phyloP scores from a whole-genome alignment of 37 sponge, comb jelly and placozoan genomes.

The Geodia barretti region DNA sequence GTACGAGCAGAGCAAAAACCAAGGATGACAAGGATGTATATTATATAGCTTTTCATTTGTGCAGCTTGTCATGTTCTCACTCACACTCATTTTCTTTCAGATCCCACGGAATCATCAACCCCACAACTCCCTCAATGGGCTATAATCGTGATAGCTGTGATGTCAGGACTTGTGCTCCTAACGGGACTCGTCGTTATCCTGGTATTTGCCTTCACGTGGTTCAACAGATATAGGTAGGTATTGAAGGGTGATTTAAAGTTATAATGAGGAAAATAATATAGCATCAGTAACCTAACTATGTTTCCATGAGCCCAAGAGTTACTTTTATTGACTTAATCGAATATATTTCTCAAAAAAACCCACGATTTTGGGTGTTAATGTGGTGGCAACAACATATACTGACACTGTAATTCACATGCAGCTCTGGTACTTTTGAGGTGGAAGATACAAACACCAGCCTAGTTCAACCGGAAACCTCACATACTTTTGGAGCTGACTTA shows the following conservation, averaged over 20 bases:
- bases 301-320: too few relatives aligned
- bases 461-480: neutral
- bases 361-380: too few relatives aligned
- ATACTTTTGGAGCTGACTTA: too few relatives aligned
- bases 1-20: too few relatives aligned
- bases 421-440: constrained; percentile 42
- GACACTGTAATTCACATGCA: neutral
- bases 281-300: too few relatives aligned
- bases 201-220: constrained; percentile 1
- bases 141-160: constrained; percentile 50
- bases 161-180: constrained; percentile 21
- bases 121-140: constrained; percentile 41
- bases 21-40: too few relatives aligned
- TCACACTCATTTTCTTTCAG: neutral
- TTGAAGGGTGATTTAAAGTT: too few relatives aligned
- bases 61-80: neutral
- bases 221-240: constrained; percentile 32
- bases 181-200: neutral
- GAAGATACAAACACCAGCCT: constrained; percentile 7
- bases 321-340: too few relatives aligned
- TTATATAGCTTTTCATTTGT: neutral
- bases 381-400: too few relatives aligned
- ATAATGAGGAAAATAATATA: too few relatives aligned
- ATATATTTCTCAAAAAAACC: too few relatives aligned
- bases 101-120: neutral